Percentiles rank a stretch among this genome's conserved stretches.
Evolutionary conservation across 2,797 vertebrate genomes (phyloP).

Genomic region (Acropternis orthonyx): DNA sequence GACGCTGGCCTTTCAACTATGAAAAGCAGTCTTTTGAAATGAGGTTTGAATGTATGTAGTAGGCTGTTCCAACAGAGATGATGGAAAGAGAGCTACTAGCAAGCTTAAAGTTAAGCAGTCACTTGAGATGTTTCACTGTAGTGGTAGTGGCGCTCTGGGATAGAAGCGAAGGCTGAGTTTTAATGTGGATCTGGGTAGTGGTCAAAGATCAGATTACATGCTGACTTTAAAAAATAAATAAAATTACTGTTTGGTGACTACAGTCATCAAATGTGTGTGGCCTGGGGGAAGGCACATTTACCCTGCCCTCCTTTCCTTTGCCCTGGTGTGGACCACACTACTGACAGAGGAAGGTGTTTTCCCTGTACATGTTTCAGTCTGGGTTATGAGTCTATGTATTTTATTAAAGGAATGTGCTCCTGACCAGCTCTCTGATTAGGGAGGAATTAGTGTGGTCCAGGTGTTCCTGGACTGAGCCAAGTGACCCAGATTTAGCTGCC

Average conservation of each 20-base stretch:
- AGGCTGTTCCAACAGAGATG: neutral
- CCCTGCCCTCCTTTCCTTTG: neutral
- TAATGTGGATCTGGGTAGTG: neutral
- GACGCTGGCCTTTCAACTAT: constrained; percentile 14
- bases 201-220: neutral
- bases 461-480: neutral
- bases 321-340: fast-evolving
- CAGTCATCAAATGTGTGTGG: neutral
- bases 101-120: neutral
- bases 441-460: neutral
- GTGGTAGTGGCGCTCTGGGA: neutral
- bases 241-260: neutral
- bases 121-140: neutral
- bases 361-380: neutral
- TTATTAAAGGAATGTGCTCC: neutral
- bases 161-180: neutral
- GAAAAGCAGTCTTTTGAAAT: neutral
- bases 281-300: fast-evolving
- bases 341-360: neutral
- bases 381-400: neutral
- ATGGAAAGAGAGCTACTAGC: neutral
- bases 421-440: neutral
- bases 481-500: constrained; percentile 13
- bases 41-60: neutral
- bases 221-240: neutral